A percentile compares a stretch with the other conserved stretches of the same genome.
Conservation (phyloP, 2,888 invertebrate species). For the Cheilosia scutellata region DNA sequence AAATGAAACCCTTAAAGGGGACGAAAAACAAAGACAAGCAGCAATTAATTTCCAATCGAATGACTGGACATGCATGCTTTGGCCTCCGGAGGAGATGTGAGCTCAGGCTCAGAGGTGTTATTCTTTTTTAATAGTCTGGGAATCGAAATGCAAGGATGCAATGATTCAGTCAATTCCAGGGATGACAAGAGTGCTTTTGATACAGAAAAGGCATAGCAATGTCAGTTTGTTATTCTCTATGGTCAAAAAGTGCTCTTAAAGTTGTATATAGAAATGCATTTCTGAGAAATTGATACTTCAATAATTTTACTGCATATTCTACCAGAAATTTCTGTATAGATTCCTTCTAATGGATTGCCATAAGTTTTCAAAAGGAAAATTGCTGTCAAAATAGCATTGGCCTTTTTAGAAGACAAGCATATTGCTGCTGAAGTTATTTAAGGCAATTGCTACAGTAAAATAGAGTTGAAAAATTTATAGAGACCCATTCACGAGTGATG, state of each 20-base stretch:
- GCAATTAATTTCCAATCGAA: constrained; percentile 73
- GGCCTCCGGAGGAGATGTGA: constrained; percentile 3
- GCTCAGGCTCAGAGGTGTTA: constrained; percentile 11
- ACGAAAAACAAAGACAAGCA: constrained; percentile 59
- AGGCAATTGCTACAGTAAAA: no score
- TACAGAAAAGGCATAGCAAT: constrained; percentile 20
- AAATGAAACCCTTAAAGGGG: constrained; percentile 39
- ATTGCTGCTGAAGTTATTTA: no score
- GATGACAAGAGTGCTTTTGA: constrained; percentile 19
- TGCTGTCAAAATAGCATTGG: no score
- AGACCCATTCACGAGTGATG: no score
- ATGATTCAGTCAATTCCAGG: constrained; percentile 51
- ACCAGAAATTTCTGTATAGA: no score
- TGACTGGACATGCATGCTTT: constrained; percentile 43
- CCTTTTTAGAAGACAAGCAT: no score
- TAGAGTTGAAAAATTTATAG: no score
- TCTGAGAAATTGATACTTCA: constrained; percentile 38
- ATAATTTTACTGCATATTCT: neutral
- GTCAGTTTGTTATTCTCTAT: constrained; percentile 19
- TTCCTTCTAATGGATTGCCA: no score
- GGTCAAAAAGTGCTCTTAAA: neutral
- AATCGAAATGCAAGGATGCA: constrained; percentile 51
- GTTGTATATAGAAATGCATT: constrained; percentile 20
- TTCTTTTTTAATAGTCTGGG: constrained; percentile 49
- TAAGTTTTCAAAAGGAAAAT: no score